Base-by-base conservation (phyloP, 1,140 invertebrate species). In the Pristionchus pacificus region DNA sequence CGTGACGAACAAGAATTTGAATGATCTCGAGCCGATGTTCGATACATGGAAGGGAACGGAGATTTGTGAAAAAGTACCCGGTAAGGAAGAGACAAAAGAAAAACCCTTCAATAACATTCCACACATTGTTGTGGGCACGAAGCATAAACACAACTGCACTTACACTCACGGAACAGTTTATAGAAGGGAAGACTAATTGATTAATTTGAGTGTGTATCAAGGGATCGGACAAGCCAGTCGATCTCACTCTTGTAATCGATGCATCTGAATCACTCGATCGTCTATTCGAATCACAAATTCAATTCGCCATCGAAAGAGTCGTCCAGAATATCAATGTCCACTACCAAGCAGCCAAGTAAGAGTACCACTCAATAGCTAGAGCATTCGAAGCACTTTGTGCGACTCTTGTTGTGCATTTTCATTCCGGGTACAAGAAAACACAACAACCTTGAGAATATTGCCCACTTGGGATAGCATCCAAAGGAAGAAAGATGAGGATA, bases 1-100 rank as follows among this genome's bases (percentile, higher is more conserved):
- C 49, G 69, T 82, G 24, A 82, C 80, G 13, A 82, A 82, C 75
- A 81, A 84, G 63, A 84, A 82, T 63, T 65, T 84, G 31, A 32
- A 72, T 24, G 49, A 73, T 27, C 60, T 82, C 15, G 82, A 82
- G 65, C 74, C 70, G 2, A 65, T 79, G 28, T 82, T 82, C 49
- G 82, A 82, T 38, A 61, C 58, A 1, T 82, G 76, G 70, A 78
- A 84, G 30, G 80, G 80, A 24, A 74, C 70, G 24, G 80, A 82
- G 70, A 78, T 82, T 57, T 82, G 80, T 71, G 80, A 82, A 65
- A 78, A 78, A 66, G 66, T 72, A 25, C 81, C 80, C 24, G 38
- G 77, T 75, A 15, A 69, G 63, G 28, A n/a, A n/a, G n/a, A n/a
- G n/a, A n/a, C n/a, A n/a, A n/a, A n/a, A n/a, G n/a, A n/a, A n/a